Base-by-base conservation (phyloP, 2,797 vertebrate genomes). In the Myotis findleyi region DNA sequence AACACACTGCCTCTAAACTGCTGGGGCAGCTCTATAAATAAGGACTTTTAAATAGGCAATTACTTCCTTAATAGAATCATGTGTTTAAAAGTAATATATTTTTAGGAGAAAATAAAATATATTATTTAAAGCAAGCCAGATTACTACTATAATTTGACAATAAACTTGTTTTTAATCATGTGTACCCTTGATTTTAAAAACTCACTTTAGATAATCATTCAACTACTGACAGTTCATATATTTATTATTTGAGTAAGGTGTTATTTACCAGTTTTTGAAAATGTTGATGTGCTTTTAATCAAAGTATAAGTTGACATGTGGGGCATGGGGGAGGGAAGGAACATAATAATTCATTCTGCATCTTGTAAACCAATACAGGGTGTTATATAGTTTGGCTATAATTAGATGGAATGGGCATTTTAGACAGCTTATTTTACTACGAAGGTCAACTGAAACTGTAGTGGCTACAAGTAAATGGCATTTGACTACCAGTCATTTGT, bases 211-310 rank as follows among this genome's bases (percentile, higher is more conserved):
- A 91, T 95, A 94, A 89, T 83, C 64, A 81, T 64, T 80, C 73
- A 75, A 55, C 21, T 33, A 30, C 36, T 84, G 49, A n/a, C 12
- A 21, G 59, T 87, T 87, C 30, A 81, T 27, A 91, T 38, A 57
- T 18, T 49, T 30, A 75, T 90, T 87, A 94, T 86, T 89, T 94
- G 87, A 79, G 88, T 96, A 76, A 87, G 17, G n/a, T 62, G 55
- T 76, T 64, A 84, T 92, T 96, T 91, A 57, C 47, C 90, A 93
- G 73, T 80, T 95, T 72, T 25, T 93, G n/a, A 95, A 62, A 62
- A 62, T 62, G 59, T 62, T 62, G 27, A 62, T 62, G 59, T 62
- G 59, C 25, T 62, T 62, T 62, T 62, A 62, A 62, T 6, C 27
- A 62, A 62, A 30, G 12, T 62, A 62, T 62, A 62, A 62, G 5